These are phyloP conservation scores for Rotaria socialis DNA, from an alignment of 2,888 invertebrate species.

Conservation along the genomic window DNA sequence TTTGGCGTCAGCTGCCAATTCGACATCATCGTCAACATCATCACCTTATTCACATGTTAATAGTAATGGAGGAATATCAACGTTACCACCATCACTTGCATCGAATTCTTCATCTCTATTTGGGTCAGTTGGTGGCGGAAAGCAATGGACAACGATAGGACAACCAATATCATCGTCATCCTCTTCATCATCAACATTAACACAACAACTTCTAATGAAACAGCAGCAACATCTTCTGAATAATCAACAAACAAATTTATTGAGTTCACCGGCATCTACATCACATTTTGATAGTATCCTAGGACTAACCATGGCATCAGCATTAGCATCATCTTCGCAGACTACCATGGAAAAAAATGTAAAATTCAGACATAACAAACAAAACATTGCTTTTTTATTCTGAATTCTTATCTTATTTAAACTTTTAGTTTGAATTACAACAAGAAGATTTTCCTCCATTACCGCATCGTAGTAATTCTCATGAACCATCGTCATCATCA, in stretches of 20 bases:
- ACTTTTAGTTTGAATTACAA: constrained; percentile 71
- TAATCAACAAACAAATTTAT: background rate
- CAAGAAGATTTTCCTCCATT: constrained; percentile 98
- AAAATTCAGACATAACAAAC: background rate
- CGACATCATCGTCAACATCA: background rate
- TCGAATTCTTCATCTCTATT: background rate
- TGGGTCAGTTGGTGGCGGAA: background rate
- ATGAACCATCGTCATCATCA: constrained; percentile 15
- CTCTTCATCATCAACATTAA: background rate
- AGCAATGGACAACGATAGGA: background rate
- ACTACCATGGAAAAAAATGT: constrained; percentile 14
- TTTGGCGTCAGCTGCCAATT: constrained; percentile 19
- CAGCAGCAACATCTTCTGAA: background rate
- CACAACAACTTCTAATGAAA: background rate
- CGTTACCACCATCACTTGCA: background rate
- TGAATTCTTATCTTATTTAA: background rate
- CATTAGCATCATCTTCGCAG: background rate
- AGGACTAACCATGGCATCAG: background rate
- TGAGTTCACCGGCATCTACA: background rate
- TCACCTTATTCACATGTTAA: background rate
- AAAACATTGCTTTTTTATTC: too few relatives aligned
- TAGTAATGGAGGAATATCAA: constrained; percentile 21
- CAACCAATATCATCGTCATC: background rate
- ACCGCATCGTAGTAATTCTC: constrained; percentile 62
- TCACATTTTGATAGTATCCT: background rate